phyloP scores from a whole-genome alignment of 2,888 invertebrate genomes.

The Rhingia campestris region DNA sequence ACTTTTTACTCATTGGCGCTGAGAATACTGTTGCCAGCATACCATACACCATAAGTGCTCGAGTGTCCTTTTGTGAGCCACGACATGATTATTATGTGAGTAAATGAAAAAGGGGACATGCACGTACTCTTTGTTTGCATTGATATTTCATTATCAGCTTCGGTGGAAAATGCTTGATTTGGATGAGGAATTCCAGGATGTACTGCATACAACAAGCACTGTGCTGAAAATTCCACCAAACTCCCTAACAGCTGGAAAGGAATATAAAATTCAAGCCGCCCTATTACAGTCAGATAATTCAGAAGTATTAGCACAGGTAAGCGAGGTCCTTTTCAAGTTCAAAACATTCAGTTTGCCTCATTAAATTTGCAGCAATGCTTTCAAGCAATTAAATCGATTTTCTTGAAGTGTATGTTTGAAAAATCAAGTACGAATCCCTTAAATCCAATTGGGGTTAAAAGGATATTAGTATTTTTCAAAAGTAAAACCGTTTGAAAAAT shows the following conservation, averaged over 20 bases:
- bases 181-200: constrained; percentile 73
- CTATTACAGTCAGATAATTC: constrained; percentile 63
- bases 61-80: constrained; percentile 75
- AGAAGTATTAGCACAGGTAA: constrained; percentile 57
- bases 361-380: constrained; percentile 20
- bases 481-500: too few relatives aligned
- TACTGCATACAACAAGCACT: constrained; percentile 70
- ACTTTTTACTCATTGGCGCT: constrained; percentile 75
- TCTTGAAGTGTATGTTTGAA: constrained; percentile 5
- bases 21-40: constrained; percentile 75
- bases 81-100: constrained; percentile 75
- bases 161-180: constrained; percentile 75
- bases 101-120: not conserved
- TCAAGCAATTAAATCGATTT: constrained; percentile 46
- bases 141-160: constrained; percentile 28
- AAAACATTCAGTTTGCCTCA: constrained; percentile 10
- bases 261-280: constrained; percentile 75
- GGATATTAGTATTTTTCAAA: constrained; percentile 31
- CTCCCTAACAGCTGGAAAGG: constrained; percentile 72
- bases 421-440: not conserved
- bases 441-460: constrained; percentile 4
- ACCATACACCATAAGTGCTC: constrained; percentile 71
- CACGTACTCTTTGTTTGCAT: not conserved
- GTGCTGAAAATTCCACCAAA: constrained; percentile 74
- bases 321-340: constrained; percentile 21